Percentiles rank a stretch among this genome's conserved stretches.
Evolutionary conservation across 2,888 invertebrate species (phyloP).

Genomic region (Idaea biselata): DNA sequence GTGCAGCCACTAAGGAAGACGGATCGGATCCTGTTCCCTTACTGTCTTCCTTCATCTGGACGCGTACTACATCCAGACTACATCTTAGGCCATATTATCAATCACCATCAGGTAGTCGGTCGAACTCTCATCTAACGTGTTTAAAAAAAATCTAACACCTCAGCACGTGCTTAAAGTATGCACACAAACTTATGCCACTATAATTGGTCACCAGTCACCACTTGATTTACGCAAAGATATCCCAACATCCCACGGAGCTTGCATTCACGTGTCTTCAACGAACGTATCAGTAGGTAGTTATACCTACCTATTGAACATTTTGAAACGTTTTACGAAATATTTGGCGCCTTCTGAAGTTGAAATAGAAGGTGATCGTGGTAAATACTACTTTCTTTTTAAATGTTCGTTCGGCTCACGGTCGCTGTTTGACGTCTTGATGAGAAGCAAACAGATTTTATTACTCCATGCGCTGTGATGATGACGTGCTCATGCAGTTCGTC

Average conservation of each 20-base stretch:
- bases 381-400: constrained; percentile 14
- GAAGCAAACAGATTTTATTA: not conserved
- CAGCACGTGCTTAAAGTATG: not conserved
- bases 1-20: no score
- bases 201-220: not conserved
- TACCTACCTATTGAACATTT: not conserved
- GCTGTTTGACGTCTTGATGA: not conserved
- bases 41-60: no score
- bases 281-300: not conserved
- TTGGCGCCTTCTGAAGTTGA: not conserved
- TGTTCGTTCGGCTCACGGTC: constrained; percentile 10
- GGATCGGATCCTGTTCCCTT: no score
- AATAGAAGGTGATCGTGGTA: constrained; percentile 14
- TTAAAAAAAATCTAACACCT: not conserved
- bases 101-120: no score
- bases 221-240: not conserved
- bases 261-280: not conserved
- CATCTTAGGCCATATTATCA: no score
- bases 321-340: not conserved
- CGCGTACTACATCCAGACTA: no score
- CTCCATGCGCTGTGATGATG: not conserved
- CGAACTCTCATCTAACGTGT: no score
- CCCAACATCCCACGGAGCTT: not conserved
- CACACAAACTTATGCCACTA: not conserved
- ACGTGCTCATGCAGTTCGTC: not conserved